These are phyloP conservation scores for Stichodactyla mertensii DNA, from an alignment of 64 coral and sea anemone species.

Conservation along the genomic window DNA sequence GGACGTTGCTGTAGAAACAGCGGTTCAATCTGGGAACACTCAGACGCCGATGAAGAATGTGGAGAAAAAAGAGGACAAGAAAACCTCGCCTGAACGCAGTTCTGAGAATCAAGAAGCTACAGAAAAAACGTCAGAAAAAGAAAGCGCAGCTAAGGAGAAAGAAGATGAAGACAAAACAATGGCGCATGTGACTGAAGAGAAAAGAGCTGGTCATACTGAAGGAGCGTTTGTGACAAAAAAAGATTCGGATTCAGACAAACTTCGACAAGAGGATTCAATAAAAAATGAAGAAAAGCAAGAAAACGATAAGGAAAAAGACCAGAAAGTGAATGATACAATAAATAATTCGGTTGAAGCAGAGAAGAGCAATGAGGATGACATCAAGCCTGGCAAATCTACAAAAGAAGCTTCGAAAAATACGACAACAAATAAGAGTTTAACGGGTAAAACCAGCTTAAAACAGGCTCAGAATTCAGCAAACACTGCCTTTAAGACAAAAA, in stretches of 20 bases:
- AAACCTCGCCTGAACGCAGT: background rate
- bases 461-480: background rate
- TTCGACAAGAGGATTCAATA: background rate
- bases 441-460: background rate
- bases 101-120: background rate
- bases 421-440: background rate
- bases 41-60: background rate
- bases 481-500: background rate
- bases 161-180: background rate
- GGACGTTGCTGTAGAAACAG: background rate
- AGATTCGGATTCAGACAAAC: background rate
- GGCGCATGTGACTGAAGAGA: background rate
- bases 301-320: background rate
- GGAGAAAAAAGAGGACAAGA: background rate
- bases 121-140: background rate
- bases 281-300: background rate
- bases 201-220: background rate
- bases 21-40: background rate
- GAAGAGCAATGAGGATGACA: too few relatives aligned
- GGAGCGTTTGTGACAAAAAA: background rate
- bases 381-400: background rate
- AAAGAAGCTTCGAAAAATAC: background rate
- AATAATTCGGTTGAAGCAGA: background rate
- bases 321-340: background rate
- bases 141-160: background rate